Conservation (phyloP, 1,140 invertebrate species). For the Bombus pyrosoma region DNA sequence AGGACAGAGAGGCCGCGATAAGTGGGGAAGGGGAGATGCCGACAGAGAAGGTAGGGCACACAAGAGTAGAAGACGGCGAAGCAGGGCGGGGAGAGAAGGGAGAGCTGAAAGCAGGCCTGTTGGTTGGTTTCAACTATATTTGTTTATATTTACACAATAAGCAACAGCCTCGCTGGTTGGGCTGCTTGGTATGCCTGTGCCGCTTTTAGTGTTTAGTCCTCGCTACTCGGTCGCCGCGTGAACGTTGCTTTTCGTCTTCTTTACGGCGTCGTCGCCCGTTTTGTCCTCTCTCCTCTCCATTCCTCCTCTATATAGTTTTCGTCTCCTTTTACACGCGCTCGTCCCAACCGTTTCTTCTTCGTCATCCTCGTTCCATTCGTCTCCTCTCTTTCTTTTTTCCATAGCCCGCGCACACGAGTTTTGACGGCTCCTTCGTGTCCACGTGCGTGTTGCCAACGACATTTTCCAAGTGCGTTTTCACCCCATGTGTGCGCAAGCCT, state of each 20-base stretch:
- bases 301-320: background rate
- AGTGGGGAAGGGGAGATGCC: constrained; percentile 32
- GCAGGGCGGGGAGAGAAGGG: constrained; percentile 30
- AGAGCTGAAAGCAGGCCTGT: constrained; percentile 81
- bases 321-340: background rate
- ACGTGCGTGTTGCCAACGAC: background rate
- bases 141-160: constrained; percentile 84
- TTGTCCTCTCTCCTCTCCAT: background rate
- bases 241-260: constrained; percentile 62
- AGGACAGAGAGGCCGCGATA: constrained; percentile 19
- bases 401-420: background rate
- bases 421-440: background rate
- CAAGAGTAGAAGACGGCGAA: constrained; percentile 46
- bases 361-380: background rate
- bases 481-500: background rate
- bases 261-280: constrained; percentile 13
- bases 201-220: constrained; percentile 81
- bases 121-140: constrained; percentile 83
- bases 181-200: constrained; percentile 70
- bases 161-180: constrained; percentile 80
- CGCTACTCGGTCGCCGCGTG: constrained; percentile 74
- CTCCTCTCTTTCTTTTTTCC: background rate
- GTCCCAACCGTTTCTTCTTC: background rate
- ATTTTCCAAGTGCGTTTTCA: background rate
- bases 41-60: constrained; percentile 62